phyloP scores from a whole-genome alignment of 2,888 invertebrate species.

The Nymphalis c-album region DNA sequence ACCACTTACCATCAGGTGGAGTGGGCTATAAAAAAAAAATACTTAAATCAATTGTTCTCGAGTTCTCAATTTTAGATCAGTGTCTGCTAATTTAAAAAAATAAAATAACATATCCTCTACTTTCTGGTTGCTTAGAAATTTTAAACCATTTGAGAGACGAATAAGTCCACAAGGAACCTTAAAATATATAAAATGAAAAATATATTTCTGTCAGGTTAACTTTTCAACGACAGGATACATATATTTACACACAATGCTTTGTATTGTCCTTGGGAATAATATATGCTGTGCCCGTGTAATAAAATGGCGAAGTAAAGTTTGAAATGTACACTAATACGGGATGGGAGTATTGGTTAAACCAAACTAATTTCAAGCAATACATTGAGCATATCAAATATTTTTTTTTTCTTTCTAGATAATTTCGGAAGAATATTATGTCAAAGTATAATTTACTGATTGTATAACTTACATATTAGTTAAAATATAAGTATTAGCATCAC shows the following conservation, averaged over 20 bases:
- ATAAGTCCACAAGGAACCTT: background rate
- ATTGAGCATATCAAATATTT: background rate
- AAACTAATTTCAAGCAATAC: background rate
- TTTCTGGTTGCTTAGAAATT: too few species aligned
- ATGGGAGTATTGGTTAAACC: background rate
- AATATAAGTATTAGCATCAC: background rate
- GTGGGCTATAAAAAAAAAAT: too few species aligned
- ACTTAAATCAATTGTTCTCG: too few species aligned
- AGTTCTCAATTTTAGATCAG: too few species aligned
- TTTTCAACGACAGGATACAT: conserved; percentile 30
- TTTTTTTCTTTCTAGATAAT: too few species aligned
- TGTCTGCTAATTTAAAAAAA: too few species aligned
- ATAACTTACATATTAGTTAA: too few species aligned
- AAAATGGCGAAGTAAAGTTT: conserved; percentile 30
- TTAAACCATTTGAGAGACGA: background rate
- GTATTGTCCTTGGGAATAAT: conserved; percentile 42
- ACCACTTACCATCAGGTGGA: too few species aligned
- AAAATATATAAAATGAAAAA: conserved; percentile 21
- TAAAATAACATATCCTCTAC: too few species aligned
- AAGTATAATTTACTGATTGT: too few species aligned
- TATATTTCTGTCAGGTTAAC: conserved; percentile 25
- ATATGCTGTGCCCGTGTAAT: conserved; percentile 36
- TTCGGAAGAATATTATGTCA: too few species aligned
- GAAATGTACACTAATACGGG: conserved; percentile 6
- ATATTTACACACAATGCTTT: conserved; percentile 47